Percentiles rank a stretch among this genome's conserved stretches.
Evolutionary conservation across 2,113 vertebrate species (phyloP).

Genomic region (Daboia siamensis): DNA sequence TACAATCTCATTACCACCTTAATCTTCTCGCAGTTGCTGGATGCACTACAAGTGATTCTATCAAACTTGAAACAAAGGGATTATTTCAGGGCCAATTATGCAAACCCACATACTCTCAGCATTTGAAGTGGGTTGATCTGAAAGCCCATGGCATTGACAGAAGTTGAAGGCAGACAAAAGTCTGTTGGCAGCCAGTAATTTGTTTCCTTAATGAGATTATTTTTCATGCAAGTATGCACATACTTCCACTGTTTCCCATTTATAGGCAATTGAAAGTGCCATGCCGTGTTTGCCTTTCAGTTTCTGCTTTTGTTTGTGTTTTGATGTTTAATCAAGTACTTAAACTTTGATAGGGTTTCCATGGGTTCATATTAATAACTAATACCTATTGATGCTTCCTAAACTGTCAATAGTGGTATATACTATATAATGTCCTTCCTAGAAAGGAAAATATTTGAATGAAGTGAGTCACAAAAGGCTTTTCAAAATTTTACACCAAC

Average conservation of each 20-base stretch:
- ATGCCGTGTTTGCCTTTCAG: fast-evolving
- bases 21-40: slow-evolving; percentile 54
- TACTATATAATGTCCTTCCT: neutral
- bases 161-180: neutral
- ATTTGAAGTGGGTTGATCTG: slow-evolving; percentile 27
- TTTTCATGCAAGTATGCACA: slow-evolving; percentile 30
- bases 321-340: neutral
- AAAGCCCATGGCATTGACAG: slow-evolving; percentile 17
- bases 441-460: neutral
- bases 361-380: neutral
- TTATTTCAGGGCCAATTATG: slow-evolving; percentile 53
- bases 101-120: slow-evolving; percentile 31
- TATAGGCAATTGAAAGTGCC: neutral
- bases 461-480: neutral
- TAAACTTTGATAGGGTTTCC: neutral
- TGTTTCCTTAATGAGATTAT: slow-evolving; percentile 52
- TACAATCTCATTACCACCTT: slow-evolving; percentile 59
- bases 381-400: neutral
- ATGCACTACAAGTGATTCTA: slow-evolving; percentile 50
- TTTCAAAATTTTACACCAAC: neutral
- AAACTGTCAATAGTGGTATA: neutral
- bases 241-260: neutral
- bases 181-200: slow-evolving; percentile 36
- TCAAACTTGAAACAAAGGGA: slow-evolving; percentile 53
- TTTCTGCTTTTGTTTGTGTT: neutral